Conservation (phyloP, 2,113 vertebrate species). For the Silurus meridionalis region DNA sequence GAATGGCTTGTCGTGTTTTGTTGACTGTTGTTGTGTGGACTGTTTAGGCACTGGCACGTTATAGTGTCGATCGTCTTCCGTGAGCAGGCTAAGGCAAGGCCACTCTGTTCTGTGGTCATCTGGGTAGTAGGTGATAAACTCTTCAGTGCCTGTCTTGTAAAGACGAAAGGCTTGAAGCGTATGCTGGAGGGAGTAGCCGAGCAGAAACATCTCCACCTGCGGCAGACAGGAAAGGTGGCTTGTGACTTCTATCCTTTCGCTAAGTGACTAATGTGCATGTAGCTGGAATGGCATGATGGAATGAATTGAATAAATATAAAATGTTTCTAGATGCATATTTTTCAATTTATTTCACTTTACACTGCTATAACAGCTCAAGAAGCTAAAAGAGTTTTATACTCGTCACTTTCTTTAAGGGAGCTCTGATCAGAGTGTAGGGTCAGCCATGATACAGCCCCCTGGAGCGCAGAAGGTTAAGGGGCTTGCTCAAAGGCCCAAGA, state of each 20-base stretch:
- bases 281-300: not conserved
- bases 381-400: too few species aligned
- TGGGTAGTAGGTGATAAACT: slow-evolving; percentile 82
- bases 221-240: slow-evolving; percentile 2
- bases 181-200: slow-evolving; percentile 79
- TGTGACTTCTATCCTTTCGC: not conserved
- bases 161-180: slow-evolving; percentile 81
- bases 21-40: slow-evolving; percentile 59
- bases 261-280: not conserved
- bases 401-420: too few species aligned
- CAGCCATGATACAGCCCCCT: too few species aligned
- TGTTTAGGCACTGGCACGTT: slow-evolving; percentile 78
- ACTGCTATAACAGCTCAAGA: not conserved
- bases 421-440: too few species aligned
- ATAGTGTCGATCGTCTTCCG: slow-evolving; percentile 87
- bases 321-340: too few species aligned
- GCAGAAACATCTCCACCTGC: slow-evolving; percentile 88
- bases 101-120: slow-evolving; percentile 74
- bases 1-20: slow-evolving; percentile 31
- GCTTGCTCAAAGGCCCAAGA: too few species aligned
- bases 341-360: not conserved
- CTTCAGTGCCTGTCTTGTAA: slow-evolving; percentile 81
- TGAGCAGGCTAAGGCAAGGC: slow-evolving; percentile 79
- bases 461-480: too few species aligned
- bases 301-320: too few species aligned